A percentile compares a stretch with the other conserved stretches of the same genome.
phyloP scores from a whole-genome alignment of 2,888 invertebrate genomes.

The Odontothrips loti region DNA sequence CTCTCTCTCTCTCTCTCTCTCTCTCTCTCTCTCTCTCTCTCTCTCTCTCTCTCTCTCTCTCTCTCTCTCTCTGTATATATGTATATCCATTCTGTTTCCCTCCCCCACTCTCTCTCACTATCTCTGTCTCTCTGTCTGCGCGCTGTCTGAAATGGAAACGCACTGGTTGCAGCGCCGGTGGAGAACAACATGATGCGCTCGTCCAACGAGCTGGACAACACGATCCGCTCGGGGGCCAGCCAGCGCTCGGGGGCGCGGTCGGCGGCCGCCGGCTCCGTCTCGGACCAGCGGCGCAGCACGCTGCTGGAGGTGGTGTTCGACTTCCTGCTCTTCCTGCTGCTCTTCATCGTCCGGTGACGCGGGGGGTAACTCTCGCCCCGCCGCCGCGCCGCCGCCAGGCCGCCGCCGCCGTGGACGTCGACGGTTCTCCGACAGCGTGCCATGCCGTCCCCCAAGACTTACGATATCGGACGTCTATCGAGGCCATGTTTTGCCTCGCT shows the following conservation, averaged over 20 bases:
- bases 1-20: too few species aligned
- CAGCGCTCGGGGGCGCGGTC: slow-evolving; percentile 2
- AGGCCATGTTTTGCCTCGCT: background rate
- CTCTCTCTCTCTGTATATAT: background rate
- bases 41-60: too few species aligned
- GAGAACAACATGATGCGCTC: slow-evolving; percentile 24
- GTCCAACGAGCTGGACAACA: slow-evolving; percentile 14
- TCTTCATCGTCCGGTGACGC: slow-evolving; percentile 22
- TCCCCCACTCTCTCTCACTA: background rate
- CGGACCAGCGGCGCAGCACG: slow-evolving; percentile 17
- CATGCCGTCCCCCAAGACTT: background rate
- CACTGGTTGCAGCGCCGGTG: background rate
- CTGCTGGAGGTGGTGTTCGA: slow-evolving; percentile 22
- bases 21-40: too few species aligned
- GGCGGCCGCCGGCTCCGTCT: background rate
- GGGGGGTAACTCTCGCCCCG: background rate
- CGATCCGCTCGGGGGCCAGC: slow-evolving; percentile 13
- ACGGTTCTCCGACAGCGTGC: background rate
- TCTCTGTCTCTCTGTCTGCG: too few species aligned
- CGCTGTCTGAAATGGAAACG: background rate
- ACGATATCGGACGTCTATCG: background rate
- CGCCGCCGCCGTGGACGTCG: background rate
- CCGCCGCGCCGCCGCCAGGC: background rate
- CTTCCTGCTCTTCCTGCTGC: slow-evolving; percentile 15
- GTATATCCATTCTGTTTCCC: background rate